Conservation (phyloP, 2,888 invertebrate species). For the Tineola bisselliella region DNA sequence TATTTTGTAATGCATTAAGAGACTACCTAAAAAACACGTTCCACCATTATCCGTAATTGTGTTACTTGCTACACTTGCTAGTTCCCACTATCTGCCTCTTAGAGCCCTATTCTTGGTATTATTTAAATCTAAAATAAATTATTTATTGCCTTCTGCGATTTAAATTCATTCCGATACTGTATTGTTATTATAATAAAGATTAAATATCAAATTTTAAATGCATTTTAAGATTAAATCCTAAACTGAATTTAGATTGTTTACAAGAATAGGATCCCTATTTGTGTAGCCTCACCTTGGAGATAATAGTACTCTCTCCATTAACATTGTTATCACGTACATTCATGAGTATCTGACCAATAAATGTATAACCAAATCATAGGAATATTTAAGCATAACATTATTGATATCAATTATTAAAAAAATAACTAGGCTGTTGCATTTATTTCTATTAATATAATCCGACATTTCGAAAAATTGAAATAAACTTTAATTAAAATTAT, state of each 20-base stretch:
- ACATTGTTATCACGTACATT: conserved; percentile 4
- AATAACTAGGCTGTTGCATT: no score
- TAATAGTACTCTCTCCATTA: conserved; percentile 1
- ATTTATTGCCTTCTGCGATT: no score
- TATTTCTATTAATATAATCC: no score
- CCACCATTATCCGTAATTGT: conserved; percentile 46
- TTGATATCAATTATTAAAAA: no score
- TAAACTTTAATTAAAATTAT: no score
- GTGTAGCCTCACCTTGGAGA: not conserved
- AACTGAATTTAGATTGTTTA: not conserved
- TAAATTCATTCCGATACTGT: no score
- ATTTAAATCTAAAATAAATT: not conserved
- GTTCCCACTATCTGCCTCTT: conserved; percentile 16
- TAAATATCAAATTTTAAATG: no score
- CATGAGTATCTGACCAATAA: not conserved
- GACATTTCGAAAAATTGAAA: no score
- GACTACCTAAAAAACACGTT: conserved; percentile 28
- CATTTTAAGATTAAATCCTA: no score
- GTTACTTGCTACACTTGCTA: conserved; percentile 24
- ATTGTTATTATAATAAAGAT: no score
- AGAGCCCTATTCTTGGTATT: not conserved
- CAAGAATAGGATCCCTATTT: not conserved
- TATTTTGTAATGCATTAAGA: not conserved
- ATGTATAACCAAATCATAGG: no score
- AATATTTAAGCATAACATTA: no score